These are phyloP conservation scores for Bombus sibiricus DNA, from an alignment of 1,140 invertebrate genomes.

Conservation along the genomic window DNA sequence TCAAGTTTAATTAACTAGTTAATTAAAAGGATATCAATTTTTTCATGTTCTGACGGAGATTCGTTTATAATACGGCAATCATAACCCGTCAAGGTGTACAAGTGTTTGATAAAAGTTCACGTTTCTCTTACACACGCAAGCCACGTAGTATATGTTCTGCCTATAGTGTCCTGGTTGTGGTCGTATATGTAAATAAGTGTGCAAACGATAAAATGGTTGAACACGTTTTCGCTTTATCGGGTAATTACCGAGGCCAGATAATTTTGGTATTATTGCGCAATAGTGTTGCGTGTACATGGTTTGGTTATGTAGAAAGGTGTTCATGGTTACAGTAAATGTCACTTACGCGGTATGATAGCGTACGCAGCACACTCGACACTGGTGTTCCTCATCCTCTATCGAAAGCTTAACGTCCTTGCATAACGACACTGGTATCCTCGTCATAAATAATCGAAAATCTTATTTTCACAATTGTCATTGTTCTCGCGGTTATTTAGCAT, in stretches of 20 bases:
- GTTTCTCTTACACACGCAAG: slow-evolving; percentile 11
- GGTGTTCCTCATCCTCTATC: slow-evolving; percentile 6
- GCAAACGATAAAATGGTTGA: slow-evolving; percentile 36
- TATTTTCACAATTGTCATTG: neutral
- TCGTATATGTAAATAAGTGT: slow-evolving; percentile 30
- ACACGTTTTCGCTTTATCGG: slow-evolving; percentile 45
- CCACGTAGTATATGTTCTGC: slow-evolving; percentile 5
- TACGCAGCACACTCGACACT: slow-evolving; percentile 1
- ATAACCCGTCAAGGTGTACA: neutral
- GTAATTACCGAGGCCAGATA: slow-evolving; percentile 23
- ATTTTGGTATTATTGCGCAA: slow-evolving; percentile 37
- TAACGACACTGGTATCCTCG: neutral
- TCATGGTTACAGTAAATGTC: slow-evolving; percentile 37
- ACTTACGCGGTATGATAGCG: slow-evolving; percentile 25
- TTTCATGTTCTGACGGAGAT: neutral
- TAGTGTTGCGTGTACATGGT: slow-evolving; percentile 20
- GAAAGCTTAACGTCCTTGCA: slow-evolving; percentile 9
- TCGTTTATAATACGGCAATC: neutral
- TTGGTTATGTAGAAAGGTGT: slow-evolving; percentile 34
- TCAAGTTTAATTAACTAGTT: neutral
- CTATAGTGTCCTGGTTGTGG: slow-evolving; percentile 24
- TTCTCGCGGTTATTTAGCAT: neutral
- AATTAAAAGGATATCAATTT: neutral
- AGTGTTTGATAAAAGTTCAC: slow-evolving; percentile 24
- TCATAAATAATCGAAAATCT: neutral